Percentiles rank a stretch among this genome's conserved stretches.
Evolutionary conservation across 1,140 invertebrate genomes (phyloP).

Genomic region (Diachasma alloeum): DNA sequence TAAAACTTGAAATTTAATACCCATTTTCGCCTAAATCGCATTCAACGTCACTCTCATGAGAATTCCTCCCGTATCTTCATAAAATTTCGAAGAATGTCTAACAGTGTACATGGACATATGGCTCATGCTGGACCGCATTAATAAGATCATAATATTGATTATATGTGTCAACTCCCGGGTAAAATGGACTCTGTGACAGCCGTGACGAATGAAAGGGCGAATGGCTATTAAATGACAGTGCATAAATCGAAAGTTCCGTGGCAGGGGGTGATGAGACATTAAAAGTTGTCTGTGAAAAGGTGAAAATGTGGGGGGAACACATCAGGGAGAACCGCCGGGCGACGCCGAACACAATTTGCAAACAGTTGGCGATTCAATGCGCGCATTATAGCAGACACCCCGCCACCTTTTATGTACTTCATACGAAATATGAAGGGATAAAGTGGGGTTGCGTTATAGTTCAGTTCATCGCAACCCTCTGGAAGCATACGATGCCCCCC

Average conservation of each 20-base stretch:
- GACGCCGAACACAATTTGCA: background rate
- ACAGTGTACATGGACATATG: background rate
- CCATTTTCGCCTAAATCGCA: no score
- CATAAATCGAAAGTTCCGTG: background rate
- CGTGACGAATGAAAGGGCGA: background rate
- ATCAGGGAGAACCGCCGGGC: background rate
- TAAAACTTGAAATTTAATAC: no score
- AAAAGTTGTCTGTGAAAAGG: background rate
- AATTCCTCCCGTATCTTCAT: no score
- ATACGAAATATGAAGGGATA: background rate
- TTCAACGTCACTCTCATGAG: no score
- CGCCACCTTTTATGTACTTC: background rate
- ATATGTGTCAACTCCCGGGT: background rate
- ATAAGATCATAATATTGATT: constrained; percentile 4
- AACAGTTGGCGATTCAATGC: constrained; percentile 2
- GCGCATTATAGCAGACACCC: background rate
- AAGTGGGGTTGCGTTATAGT: background rate
- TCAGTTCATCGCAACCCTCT: background rate
- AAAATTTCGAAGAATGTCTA: no score
- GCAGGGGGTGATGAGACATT: background rate
- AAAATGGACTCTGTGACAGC: background rate
- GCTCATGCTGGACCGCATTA: background rate
- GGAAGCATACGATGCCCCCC: background rate
- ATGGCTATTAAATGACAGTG: background rate
- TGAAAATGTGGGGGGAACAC: background rate